phyloP scores from a whole-genome alignment of 2,888 invertebrate species.

The Laothoe populi region DNA sequence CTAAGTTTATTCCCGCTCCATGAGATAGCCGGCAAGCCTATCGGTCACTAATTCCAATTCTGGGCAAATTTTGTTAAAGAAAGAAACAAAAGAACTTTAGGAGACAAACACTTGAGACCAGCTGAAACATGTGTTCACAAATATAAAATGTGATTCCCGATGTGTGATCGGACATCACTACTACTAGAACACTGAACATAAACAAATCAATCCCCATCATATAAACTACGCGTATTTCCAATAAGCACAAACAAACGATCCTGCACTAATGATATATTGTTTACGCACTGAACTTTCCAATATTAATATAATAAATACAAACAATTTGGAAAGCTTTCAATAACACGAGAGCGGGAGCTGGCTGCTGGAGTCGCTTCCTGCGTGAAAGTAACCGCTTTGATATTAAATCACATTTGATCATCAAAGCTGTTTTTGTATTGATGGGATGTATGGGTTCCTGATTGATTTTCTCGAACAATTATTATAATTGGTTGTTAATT shows the following conservation, averaged over 20 bases:
- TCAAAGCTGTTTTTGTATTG: background rate
- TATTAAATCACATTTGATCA: slow-evolving; percentile 21
- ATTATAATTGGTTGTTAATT: background rate
- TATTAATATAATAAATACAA: slow-evolving; percentile 18
- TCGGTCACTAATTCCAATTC: no score
- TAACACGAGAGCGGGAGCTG: slow-evolving; percentile 7
- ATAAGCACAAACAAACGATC: background rate
- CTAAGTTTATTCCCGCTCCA: no score
- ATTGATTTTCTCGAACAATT: background rate
- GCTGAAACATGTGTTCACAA: no score
- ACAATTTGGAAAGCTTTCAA: slow-evolving; percentile 21
- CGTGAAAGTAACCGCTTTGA: slow-evolving; percentile 9
- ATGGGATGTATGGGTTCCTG: background rate
- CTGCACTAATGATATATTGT: slow-evolving; percentile 4
- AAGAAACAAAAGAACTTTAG: no score
- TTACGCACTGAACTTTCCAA: slow-evolving; percentile 17
- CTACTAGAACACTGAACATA: background rate
- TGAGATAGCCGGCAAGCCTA: no score
- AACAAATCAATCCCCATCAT: background rate
- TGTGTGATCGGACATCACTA: no score
- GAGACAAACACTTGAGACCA: no score
- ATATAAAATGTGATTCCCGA: no score
- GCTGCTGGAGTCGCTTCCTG: slow-evolving; percentile 3
- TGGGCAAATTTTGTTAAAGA: no score
- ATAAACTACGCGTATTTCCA: background rate